phyloP scores from a whole-genome alignment of 2,797 vertebrate genomes.

The Cyprinella venusta region DNA sequence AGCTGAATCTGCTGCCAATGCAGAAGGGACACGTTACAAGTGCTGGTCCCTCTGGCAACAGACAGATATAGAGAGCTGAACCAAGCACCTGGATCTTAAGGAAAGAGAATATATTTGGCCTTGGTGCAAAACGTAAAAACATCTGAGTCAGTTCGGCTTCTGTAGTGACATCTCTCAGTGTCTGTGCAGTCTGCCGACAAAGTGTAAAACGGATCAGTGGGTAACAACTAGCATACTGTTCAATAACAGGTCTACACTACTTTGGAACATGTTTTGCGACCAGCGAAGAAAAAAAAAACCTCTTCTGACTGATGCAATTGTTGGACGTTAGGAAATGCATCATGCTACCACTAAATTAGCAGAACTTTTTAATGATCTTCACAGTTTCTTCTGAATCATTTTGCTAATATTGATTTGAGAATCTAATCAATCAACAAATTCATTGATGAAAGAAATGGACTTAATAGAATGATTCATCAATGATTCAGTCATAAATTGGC shows the following conservation, averaged over 20 bases:
- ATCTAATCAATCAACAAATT: not conserved
- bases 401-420: not conserved
- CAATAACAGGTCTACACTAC: not conserved
- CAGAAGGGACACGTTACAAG: slow-evolving; percentile 50
- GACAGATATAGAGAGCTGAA: slow-evolving; percentile 53
- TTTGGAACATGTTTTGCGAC: slow-evolving; percentile 19
- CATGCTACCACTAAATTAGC: not conserved
- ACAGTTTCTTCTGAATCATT: not conserved
- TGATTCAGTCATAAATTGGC: not conserved
- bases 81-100: slow-evolving; percentile 47
- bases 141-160: slow-evolving; percentile 29
- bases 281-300: not conserved
- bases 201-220: slow-evolving; percentile 27
- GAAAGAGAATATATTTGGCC: slow-evolving; percentile 48
- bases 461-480: not conserved
- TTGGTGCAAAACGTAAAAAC: slow-evolving; percentile 39
- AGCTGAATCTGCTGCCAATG: slow-evolving; percentile 50
- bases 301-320: slow-evolving; percentile 9
- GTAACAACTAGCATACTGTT: slow-evolving; percentile 24
- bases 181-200: slow-evolving; percentile 14
- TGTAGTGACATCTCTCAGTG: slow-evolving; percentile 39
- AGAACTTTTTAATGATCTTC: not conserved
- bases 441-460: not conserved
- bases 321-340: not conserved
- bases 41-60: slow-evolving; percentile 57